Evolutionary conservation across 2,797 vertebrate genomes (phyloP), one percentile per base, ranked within the genome.

Genomic region (Chiroxiphia lanceolata): DNA sequence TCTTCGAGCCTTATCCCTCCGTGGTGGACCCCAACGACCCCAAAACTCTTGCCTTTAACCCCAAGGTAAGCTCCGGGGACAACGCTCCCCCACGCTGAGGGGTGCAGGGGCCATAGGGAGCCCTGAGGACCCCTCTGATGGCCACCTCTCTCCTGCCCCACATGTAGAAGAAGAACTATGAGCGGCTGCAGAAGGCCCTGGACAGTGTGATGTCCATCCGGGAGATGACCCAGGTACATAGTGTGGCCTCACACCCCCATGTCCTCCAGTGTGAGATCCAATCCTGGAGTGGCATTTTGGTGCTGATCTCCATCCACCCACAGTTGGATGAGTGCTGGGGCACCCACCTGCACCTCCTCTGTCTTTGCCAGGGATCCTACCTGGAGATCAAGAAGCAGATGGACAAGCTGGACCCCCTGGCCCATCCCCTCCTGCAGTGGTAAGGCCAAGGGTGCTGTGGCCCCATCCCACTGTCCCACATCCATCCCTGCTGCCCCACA

Each of bases 341-440:
- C 7, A 53, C 53, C 31, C 53, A 56, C 17, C 68, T 54, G 27
- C n/a, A 38, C 10, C 13, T 34, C 3, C 2, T 84, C 74, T 10
- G 40, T 71, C 97, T 91, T 96, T 91, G 90, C 22, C 96, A 99
- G 99, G 99, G 99, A 40, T 99, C 99, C 11, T 99, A 99, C 97
- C 97, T 99, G 97, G 99, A 99, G 98, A 99, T 99, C 96, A 99
- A 99, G 98, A 99, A 99, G 95, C 99, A 99, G 98, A 99, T 99
- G 99, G 99, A 99, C 98, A 99, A 99, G 90, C 97, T 99, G 96
- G 99, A 99, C 93, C 99, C 99, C 54, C 95, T 99, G 97, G 99
- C 99, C 8, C 99, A 99, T 93, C 99, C 99, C 67, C 98, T 99
- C 75, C 97, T 99, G 84, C 99, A 99, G 75, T 99, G 99, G 99